Evolutionary conservation across 2,888 invertebrate species (phyloP).

Genomic region (Hofmannophila pseudospretella): DNA sequence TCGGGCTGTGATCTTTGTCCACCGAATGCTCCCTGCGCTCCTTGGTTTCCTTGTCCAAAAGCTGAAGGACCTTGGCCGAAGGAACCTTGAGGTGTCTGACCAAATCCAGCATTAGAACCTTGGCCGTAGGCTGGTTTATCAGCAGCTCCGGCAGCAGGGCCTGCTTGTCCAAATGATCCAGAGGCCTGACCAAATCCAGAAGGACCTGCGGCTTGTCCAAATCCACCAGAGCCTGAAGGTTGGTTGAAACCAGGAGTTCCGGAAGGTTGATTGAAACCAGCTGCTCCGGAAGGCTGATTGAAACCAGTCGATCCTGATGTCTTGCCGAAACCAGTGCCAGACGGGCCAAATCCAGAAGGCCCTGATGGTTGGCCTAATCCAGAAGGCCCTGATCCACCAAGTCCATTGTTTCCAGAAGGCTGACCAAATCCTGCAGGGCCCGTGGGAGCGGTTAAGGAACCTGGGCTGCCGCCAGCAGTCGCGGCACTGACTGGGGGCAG

Average conservation of each 20-base stretch:
- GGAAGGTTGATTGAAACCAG: constrained; percentile 11
- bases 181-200: constrained; percentile 10
- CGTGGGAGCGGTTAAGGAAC: constrained; percentile 48
- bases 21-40: constrained; percentile 15
- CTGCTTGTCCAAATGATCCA: constrained; percentile 7
- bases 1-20: constrained; percentile 35
- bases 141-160: constrained; percentile 5
- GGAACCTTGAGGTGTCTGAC: constrained; percentile 8
- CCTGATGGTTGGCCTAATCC: constrained; percentile 16
- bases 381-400: constrained; percentile 13
- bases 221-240: constrained; percentile 12
- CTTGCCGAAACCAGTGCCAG: constrained; percentile 20
- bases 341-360: constrained; percentile 19
- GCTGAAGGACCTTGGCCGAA: constrained; percentile 5
- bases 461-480: constrained; percentile 62
- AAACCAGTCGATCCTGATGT: constrained; percentile 11
- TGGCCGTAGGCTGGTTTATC: constrained; percentile 2
- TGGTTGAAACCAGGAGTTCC: constrained; percentile 16
- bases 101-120: constrained; percentile 1
- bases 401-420: constrained; percentile 5
- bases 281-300: constrained; percentile 8
- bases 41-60: constrained; percentile 16
- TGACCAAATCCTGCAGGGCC: constrained; percentile 17
- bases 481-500: constrained; percentile 61
- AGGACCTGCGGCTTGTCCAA: constrained; percentile 5